Base-by-base conservation (phyloP, 2,888 invertebrate species). In the Laothoe populi region DNA sequence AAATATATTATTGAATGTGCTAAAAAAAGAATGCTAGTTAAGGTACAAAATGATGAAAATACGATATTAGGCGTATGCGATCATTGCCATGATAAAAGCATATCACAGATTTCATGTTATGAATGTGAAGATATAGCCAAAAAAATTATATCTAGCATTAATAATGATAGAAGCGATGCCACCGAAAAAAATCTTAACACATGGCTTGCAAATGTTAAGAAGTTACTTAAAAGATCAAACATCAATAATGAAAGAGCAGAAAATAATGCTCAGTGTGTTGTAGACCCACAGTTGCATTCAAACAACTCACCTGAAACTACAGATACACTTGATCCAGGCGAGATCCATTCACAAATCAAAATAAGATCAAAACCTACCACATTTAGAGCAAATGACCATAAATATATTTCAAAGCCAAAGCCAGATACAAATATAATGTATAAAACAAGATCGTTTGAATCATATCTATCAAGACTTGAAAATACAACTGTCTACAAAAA, bases 61-160 rank as follows among this genome's bases (percentile, higher is more conserved):
- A 70, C 73, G 64, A 69, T 83, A n/a, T 70, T 78, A 61, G 79
- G 81, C 42, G 70, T 89, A 64, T 90, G 89, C 65, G 75, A 83
- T 40, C 82, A 84, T 64, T 90, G 90, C 69, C 77, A 66, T 59
- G 64, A 61, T 8, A 76, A 75, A 71, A 48, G 61, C 24, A 59
- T 61, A 60, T 59, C 60, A 44, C 61, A 60, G 38, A 71, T 76
- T 70, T 64, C 82, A 74, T 77, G 88, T 78, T 57, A 73, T 73
- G 35, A 79, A 77, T 81, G 88, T 72, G 60, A 83, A 70, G 66
- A 84, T 73, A 70, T 79, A 64, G 67, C 79, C 13, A 72, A 82
- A 68, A 71, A 81, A 71, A 81, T 86, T 82, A 40, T 69, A 74
- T 42, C 61, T 66, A 42, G 42, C 8, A 19, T 21, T 21, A 31